These are phyloP conservation scores for Sinosuthora webbiana DNA, from an alignment of 2,113 vertebrate genomes.

Conservation along the genomic window DNA sequence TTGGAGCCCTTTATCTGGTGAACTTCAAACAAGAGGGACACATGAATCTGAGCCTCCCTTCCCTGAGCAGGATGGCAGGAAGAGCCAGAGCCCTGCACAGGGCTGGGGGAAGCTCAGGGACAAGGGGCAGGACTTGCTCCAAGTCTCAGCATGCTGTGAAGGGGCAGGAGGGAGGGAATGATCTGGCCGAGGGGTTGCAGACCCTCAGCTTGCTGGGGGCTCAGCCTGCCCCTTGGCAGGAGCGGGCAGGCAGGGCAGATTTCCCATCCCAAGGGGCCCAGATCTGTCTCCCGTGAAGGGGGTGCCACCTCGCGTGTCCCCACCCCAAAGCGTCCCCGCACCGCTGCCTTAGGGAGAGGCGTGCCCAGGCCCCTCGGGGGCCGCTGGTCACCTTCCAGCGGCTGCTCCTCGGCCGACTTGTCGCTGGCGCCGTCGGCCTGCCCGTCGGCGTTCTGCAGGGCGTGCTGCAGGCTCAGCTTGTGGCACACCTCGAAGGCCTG, in stretches of 20 bases:
- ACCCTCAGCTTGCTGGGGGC: background rate
- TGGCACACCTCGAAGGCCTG: conserved; percentile 89
- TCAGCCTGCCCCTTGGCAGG: background rate
- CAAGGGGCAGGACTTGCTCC: background rate
- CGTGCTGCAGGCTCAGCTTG: conserved; percentile 84
- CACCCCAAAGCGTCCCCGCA: background rate
- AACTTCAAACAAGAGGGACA: conserved; percentile 48
- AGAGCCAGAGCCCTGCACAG: accelerated
- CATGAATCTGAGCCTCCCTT: background rate
- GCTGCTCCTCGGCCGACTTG: conserved; percentile 74
- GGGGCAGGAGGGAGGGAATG: background rate
- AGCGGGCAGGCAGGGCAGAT: background rate
- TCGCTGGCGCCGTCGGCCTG: conserved; percentile 77
- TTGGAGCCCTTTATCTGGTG: conserved; percentile 69
- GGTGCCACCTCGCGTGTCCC: accelerated
- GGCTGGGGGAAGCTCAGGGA: background rate
- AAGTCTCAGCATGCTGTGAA: background rate
- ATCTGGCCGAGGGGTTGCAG: background rate
- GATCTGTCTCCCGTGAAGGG: accelerated
- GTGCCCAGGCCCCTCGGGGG: background rate
- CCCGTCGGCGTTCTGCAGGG: conserved; percentile 77
- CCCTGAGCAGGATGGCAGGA: accelerated
- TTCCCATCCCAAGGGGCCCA: accelerated
- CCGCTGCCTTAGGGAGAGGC: background rate
- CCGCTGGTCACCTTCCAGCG: conserved; percentile 57